Base-by-base conservation (phyloP, 37 sponge, comb jelly and placozoan species). In the Aphrocallistes beatrix region DNA sequence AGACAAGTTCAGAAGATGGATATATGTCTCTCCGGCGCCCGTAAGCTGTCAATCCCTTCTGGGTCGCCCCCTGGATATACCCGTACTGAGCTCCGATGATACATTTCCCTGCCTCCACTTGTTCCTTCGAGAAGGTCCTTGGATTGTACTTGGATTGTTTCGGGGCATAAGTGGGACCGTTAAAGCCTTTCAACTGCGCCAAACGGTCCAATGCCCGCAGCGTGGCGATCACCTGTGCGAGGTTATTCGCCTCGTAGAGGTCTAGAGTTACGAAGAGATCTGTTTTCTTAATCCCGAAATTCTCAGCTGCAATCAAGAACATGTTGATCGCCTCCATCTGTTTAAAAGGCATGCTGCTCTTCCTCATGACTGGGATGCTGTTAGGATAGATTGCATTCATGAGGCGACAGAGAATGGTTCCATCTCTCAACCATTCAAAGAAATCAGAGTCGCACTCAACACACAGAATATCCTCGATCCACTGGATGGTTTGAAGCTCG, bases 11-110 rank as follows among this genome's bases (percentile, higher is more conserved):
- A n/a, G n/a, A n/a, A n/a, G n/a, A n/a, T n/a, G n/a, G n/a, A n/a
- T 84, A 47, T 49, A 90, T 86, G 84, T 91, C 89, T 37, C 89
- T 40, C 45, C 81, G 47, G 3, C 40, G 51, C 16, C 89, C 91
- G 42, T 87, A 91, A 36, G 89, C 86, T n/a, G 91, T 89, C 87
- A 87, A 84, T 1, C 89, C 91, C 37, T 81, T 51, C 50, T 89
- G 87, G 0, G 51, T 47, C 39, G 89, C 89, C 37, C 51, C 91
- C 34, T 19, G 10, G 8, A 60, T 30, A 30, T 60, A 60, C 25
- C 75, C 75, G 21, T 60, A 60, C 34, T 60, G 75, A 60, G 75
- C 75, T 3, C 75, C 75, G 10, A 60, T 60, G 8, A 60, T 60
- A 3, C 28, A 3, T 60, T 60, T 60, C 10, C 75, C 75, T 6